Evolutionary conservation across 2,888 invertebrate species (phyloP).

Genomic region (Metallyticus violacea): DNA sequence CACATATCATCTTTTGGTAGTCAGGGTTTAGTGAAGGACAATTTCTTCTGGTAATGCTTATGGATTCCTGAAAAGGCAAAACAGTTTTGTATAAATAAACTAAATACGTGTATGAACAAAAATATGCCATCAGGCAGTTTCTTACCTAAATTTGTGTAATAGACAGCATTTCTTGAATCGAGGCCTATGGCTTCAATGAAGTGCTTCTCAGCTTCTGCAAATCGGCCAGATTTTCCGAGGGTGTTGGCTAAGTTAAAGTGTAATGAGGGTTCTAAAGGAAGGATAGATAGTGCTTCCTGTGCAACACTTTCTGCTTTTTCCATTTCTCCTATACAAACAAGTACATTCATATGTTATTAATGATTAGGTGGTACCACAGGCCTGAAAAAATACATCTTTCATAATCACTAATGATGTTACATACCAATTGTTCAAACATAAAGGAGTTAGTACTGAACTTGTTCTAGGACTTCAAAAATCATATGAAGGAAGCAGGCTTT

Average conservation of each 20-base stretch:
- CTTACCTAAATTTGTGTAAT: slow-evolving; percentile 87
- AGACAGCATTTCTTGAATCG: slow-evolving; percentile 70
- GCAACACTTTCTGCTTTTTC: slow-evolving; percentile 70
- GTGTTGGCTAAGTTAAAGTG: slow-evolving; percentile 88
- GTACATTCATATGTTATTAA: not conserved
- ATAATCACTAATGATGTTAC: no score
- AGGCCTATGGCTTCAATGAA: slow-evolving; percentile 73
- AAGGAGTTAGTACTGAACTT: no score
- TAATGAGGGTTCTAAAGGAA: slow-evolving; percentile 73
- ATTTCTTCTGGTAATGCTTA: no score
- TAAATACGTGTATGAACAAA: no score
- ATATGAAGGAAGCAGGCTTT: no score
- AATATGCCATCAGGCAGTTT: no score
- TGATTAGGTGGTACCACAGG: not conserved
- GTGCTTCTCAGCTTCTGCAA: slow-evolving; percentile 74
- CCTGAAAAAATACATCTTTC: not conserved
- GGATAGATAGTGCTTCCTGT: slow-evolving; percentile 62
- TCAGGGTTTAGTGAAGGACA: no score
- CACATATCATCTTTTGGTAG: no score
- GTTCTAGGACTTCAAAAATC: no score
- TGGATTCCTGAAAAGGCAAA: no score
- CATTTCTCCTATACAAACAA: slow-evolving; percentile 51
- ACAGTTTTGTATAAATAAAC: no score
- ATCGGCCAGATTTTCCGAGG: slow-evolving; percentile 76
- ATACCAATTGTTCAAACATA: no score